Base-by-base conservation (phyloP, 2,888 invertebrate genomes). In the Drosophila subsilvestris region DNA sequence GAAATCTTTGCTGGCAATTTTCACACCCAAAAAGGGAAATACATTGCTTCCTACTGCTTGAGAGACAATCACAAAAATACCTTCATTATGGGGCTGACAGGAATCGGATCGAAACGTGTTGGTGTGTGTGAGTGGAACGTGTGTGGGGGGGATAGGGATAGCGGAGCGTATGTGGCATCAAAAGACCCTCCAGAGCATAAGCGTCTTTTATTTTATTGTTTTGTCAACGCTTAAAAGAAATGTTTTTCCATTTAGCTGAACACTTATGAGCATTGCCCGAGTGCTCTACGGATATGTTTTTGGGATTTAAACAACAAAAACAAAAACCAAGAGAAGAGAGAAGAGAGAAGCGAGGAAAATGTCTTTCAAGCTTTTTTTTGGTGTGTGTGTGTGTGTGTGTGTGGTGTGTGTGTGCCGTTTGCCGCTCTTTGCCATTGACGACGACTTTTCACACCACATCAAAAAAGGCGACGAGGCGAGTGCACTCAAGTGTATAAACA, bases 171-270 rank as follows among this genome's bases (percentile, higher is more conserved):
- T 37, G 37, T 42, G 68, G 63, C 62, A 71, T 51, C 57, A 51
- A 63, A 71, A 71, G 63, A 56, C 66, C 54, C 80, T 65, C 82
- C 60, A 20, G 75, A 79, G 80, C 82, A 80, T 80, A 80, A 82
- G 74, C 69, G 80, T 80, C 81, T 80, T 79, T 84, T 79, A 76
- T 85, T 82, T 84, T 80, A 84, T 86, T 86, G 86, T 87, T 87
- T 80, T 88, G 81, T 85, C 80, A 86, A 83, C 78, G 83, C 86
- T 88, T 81, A 85, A 88, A 83, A 87, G 82, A 87, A 86, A 80
- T 86, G 83, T 77, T 86, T 83, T 87, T 82, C 86, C 89, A 88
- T 88, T 88, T 87, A 87, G 86, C 80, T 84, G 75, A 87, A 86
- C 88, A 84, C 85, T 85, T 88, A 85, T 86, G 84, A 85, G 84